phyloP scores from a whole-genome alignment of 1,140 invertebrate species.

The Brachionus rotundiformis region DNA sequence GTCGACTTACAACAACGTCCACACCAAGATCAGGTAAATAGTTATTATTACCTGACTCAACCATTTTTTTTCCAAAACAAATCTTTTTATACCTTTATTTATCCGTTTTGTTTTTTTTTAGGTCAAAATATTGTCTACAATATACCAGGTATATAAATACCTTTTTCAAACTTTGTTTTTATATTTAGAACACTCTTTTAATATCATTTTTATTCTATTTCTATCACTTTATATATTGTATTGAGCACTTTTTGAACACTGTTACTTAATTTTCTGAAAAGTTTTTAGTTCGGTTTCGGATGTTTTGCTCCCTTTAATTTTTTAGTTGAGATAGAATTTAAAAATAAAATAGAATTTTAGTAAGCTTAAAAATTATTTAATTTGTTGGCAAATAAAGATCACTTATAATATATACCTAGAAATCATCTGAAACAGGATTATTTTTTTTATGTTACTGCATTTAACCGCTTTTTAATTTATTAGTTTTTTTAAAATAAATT shows the following conservation, averaged over 20 bases:
- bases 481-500: neutral
- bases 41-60: neutral
- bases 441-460: neutral
- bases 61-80: neutral
- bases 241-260: no score
- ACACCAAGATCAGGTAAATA: constrained; percentile 47
- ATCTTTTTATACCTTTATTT: neutral
- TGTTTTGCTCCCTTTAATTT: neutral
- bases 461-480: constrained; percentile 14
- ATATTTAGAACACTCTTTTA: neutral
- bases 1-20: constrained; percentile 7
- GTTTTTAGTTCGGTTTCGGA: neutral
- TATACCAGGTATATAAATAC: constrained; percentile 31
- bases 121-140: constrained; percentile 42
- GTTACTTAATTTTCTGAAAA: neutral
- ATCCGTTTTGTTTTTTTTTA: constrained; percentile 9
- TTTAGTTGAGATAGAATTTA: neutral
- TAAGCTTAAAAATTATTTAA: neutral
- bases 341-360: neutral
- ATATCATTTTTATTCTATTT: neutral
- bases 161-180: neutral
- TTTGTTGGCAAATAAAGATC: no score
- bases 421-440: neutral
- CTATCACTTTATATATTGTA: no score
- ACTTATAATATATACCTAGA: no score